Conservation (phyloP, 1,140 invertebrate species). For the Cephus cinctus region DNA sequence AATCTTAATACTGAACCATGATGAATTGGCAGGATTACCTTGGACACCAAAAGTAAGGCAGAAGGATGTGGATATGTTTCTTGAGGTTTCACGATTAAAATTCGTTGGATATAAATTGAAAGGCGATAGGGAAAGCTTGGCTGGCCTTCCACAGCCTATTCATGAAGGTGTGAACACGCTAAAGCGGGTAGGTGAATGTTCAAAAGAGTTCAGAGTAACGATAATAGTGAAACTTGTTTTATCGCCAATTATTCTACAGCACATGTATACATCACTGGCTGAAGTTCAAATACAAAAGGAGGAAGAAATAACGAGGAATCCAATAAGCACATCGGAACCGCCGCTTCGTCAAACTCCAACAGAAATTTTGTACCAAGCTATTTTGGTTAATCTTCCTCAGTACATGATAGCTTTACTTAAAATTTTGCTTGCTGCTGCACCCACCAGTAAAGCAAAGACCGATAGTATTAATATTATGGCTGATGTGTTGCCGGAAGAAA, state of each 20-base stretch:
- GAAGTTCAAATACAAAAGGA: conserved; percentile 84
- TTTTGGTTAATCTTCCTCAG: conserved; percentile 90
- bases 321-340: conserved; percentile 64
- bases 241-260: conserved; percentile 50
- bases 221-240: conserved; percentile 3
- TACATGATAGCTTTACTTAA: conserved; percentile 97
- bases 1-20: too few relatives aligned
- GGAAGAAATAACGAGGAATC: conserved; percentile 77
- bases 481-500: conserved; percentile 95
- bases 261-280: conserved; percentile 81
- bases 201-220: not conserved
- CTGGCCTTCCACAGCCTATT: conserved; percentile 91
- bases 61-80: conserved; percentile 88
- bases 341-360: conserved; percentile 66
- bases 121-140: conserved; percentile 82
- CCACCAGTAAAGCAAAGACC: conserved; percentile 96
- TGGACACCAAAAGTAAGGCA: conserved; percentile 97
- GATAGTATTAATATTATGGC: conserved; percentile 98
- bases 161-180: conserved; percentile 92
- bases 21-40: conserved; percentile 66
- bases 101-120: conserved; percentile 92
- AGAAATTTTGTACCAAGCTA: conserved; percentile 88
- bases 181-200: conserved; percentile 60
- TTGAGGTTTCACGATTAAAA: conserved; percentile 89
- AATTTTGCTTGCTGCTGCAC: conserved; percentile 94